Evolutionary conservation across 2,113 vertebrate genomes (phyloP).

Genomic region (Galeopterus variegatus): DNA sequence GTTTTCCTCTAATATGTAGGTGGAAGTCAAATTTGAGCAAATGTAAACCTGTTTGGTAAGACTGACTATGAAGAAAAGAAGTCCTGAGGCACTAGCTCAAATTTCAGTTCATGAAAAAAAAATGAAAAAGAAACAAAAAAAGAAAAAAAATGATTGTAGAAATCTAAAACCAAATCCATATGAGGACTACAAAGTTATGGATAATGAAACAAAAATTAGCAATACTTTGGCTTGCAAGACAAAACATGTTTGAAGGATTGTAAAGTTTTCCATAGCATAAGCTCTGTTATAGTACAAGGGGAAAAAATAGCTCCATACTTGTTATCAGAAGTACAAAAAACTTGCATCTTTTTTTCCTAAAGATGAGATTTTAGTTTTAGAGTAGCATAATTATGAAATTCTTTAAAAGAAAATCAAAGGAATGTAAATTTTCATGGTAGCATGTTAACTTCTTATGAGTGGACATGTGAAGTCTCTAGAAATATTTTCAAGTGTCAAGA

Average conservation of each 20-base stretch:
- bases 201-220: conserved; percentile 41
- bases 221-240: conserved; percentile 15
- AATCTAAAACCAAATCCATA: conserved; percentile 45
- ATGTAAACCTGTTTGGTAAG: conserved; percentile 16
- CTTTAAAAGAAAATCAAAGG: conserved; percentile 67
- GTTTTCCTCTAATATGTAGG: not conserved
- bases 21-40: conserved; percentile 33
- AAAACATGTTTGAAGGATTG: not conserved
- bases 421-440: not conserved
- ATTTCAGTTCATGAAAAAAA: conserved; percentile 30
- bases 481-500: conserved; percentile 65
- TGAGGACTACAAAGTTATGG: conserved; percentile 33
- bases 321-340: conserved; percentile 38
- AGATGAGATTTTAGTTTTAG: conserved; percentile 41
- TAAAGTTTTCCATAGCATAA: conserved; percentile 51
- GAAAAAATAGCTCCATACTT: not conserved
- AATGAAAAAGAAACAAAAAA: not conserved
- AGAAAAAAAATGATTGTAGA: not conserved
- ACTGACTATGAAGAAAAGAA: not conserved
- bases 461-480: conserved; percentile 36
- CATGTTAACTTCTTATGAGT: conserved; percentile 52
- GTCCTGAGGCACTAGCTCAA: not conserved
- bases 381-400: not conserved
- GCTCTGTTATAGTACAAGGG: not conserved
- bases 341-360: not conserved